Conservation (phyloP, 2,113 vertebrate genomes). For the Pseudorectes ferrugineus region DNA sequence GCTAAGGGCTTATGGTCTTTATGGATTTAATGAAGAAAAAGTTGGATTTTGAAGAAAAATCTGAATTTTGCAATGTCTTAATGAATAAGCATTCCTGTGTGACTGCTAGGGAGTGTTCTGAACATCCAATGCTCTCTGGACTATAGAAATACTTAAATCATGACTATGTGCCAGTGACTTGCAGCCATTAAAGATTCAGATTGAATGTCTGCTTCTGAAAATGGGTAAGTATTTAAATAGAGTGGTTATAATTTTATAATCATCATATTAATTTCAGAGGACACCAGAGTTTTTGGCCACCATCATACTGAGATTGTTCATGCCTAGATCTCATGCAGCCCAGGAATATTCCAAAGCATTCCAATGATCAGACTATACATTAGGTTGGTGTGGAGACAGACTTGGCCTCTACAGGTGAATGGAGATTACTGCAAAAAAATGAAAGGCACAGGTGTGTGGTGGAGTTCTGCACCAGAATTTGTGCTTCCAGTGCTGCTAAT, state of each 20-base stretch:
- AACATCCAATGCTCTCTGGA: not conserved
- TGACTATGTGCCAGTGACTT: not conserved
- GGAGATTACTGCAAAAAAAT: not conserved
- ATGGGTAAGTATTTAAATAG: not conserved
- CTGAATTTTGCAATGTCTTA: not conserved
- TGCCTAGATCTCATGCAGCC: not conserved
- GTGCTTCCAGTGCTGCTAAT: not conserved
- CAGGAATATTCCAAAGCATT: not conserved
- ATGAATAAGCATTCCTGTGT: not conserved
- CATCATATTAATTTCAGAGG: not conserved
- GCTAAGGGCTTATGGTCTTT: not conserved
- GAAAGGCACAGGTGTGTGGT: not conserved
- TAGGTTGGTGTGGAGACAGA: not conserved
- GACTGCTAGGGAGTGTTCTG: not conserved
- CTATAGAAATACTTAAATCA: not conserved
- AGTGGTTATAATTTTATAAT: not conserved
- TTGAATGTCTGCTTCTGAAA: not conserved
- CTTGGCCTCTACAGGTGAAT: not conserved
- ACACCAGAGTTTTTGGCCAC: not conserved
- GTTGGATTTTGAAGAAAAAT: not conserved
- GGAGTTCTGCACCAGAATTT: not conserved
- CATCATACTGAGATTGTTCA: not conserved
- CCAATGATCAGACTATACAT: not conserved
- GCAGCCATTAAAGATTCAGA: not conserved
- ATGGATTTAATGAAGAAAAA: not conserved